Conservation (phyloP, 1,140 invertebrate genomes). For the Hermatobates lingyangjiaoensis region DNA sequence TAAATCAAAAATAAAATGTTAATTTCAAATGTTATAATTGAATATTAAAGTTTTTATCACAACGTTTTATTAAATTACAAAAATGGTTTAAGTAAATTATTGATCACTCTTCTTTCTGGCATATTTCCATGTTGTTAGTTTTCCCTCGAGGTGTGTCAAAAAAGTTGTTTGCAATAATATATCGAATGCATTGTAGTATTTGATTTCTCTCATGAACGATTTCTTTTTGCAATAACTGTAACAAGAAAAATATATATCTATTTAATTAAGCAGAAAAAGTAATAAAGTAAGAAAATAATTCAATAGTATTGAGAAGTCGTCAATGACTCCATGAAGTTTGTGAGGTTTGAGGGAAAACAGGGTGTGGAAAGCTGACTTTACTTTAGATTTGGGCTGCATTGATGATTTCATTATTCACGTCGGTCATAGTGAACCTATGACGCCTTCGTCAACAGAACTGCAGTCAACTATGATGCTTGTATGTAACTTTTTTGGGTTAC, state of each 20-base stretch:
- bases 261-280: background rate
- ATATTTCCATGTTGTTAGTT: too few species aligned
- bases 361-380: background rate
- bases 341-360: background rate
- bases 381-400: background rate
- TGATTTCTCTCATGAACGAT: constrained; percentile 51
- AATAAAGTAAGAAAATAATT: background rate
- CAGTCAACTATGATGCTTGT: too few species aligned
- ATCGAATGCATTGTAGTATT: constrained; percentile 50
- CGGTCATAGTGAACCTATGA: background rate
- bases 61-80: too few species aligned
- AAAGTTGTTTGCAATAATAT: constrained; percentile 49
- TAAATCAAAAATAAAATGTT: too few species aligned
- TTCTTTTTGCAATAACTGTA: constrained; percentile 29
- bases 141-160: too few species aligned
- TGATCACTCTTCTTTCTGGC: too few species aligned
- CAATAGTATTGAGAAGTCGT: background rate
- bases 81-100: too few species aligned
- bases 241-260: constrained; percentile 6
- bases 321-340: background rate
- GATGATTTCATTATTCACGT: background rate
- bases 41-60: too few species aligned
- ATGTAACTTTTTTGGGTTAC: too few species aligned
- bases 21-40: too few species aligned
- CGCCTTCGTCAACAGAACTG: too few species aligned